Percentiles rank a stretch among this genome's conserved stretches.
Evolutionary conservation across 2,797 vertebrate species (phyloP).

Genomic region (Acestrorhynchus altus): DNA sequence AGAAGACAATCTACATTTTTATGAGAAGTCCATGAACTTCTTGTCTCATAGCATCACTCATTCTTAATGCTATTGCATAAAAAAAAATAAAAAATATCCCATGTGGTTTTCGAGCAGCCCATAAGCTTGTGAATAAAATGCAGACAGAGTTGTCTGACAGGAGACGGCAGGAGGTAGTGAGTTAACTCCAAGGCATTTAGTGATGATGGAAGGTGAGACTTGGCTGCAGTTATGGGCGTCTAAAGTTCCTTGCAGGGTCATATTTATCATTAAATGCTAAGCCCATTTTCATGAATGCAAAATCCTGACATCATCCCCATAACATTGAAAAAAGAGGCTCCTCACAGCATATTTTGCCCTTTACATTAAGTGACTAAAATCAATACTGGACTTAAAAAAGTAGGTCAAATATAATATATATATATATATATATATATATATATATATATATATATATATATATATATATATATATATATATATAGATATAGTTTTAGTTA

Average conservation of each 20-base stretch:
- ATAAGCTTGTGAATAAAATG: background rate
- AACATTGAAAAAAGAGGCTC: background rate
- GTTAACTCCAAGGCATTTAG: background rate
- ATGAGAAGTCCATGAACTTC: constrained; percentile 8
- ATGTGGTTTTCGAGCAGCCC: background rate
- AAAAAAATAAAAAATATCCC: constrained; percentile 8
- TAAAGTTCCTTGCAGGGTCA: background rate
- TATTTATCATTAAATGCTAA: background rate
- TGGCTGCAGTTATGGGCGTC: background rate
- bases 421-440: too few relatives aligned
- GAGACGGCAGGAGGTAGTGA: background rate
- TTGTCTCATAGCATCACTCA: background rate
- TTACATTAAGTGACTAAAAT: background rate
- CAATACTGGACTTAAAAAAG: background rate
- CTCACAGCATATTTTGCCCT: background rate
- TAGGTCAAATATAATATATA: background rate
- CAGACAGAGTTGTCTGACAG: constrained; percentile 8
- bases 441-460: too few relatives aligned
- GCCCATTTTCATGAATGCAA: background rate
- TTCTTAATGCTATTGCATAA: constrained; percentile 3
- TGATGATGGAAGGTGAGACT: constrained; percentile 10
- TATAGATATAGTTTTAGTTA: too few relatives aligned
- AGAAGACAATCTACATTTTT: constrained; percentile 16
- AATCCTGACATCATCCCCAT: background rate
- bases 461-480: too few relatives aligned